Evolutionary conservation across 2,113 vertebrate species (phyloP).

Genomic region (Lutjanus erythropterus): DNA sequence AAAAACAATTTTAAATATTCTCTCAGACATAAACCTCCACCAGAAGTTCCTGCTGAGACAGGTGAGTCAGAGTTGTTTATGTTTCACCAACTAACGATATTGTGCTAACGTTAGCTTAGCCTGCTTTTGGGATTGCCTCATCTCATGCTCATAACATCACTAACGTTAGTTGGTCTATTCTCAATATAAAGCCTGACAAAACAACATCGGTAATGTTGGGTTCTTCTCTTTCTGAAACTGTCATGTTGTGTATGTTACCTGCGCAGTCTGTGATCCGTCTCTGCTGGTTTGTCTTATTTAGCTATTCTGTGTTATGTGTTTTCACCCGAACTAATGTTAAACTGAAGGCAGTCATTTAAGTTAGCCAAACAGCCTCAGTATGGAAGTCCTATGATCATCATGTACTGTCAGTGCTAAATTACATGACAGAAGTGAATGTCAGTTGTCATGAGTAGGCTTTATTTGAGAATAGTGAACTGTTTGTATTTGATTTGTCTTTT

Average conservation of each 20-base stretch:
- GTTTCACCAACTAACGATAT: not conserved
- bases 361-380: not conserved
- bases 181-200: not conserved
- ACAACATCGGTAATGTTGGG: not conserved
- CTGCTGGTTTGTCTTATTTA: not conserved
- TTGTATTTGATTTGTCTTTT: not conserved
- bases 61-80: slow-evolving; percentile 39
- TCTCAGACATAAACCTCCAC: not conserved
- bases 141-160: not conserved
- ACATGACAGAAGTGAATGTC: not conserved
- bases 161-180: too few relatives aligned
- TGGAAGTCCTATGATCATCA: not conserved
- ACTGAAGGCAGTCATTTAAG: not conserved
- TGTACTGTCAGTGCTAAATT: not conserved
- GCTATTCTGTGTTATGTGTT: not conserved
- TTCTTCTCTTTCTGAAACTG: not conserved
- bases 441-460: not conserved
- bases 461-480: not conserved
- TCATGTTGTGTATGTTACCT: not conserved
- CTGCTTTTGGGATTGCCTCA: not conserved
- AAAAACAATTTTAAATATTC: not conserved
- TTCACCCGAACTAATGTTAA: not conserved
- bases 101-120: not conserved
- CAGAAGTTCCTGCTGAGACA: not conserved
- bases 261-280: not conserved